Conservation (phyloP, 2,797 vertebrate species). For the Amblyopsis hoosieri region DNA sequence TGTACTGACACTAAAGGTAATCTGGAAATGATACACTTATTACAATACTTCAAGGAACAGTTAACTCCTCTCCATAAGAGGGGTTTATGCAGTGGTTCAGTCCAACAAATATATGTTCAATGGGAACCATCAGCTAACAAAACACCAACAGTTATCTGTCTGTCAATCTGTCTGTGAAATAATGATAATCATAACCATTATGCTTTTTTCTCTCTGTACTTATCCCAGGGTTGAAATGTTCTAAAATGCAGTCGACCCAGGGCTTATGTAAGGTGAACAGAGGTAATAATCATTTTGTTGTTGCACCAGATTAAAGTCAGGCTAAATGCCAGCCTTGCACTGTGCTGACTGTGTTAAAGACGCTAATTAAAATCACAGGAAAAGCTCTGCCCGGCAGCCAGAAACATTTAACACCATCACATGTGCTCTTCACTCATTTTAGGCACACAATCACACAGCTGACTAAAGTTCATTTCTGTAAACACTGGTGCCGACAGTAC, state of each 20-base stretch:
- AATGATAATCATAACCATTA: too few relatives aligned
- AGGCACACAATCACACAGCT: constrained; percentile 23
- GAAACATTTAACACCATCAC: constrained; percentile 60
- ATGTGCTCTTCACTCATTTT: constrained; percentile 43
- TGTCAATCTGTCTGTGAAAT: too few relatives aligned
- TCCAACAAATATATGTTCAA: too few relatives aligned
- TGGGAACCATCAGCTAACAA: too few relatives aligned
- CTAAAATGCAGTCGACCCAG: constrained; percentile 55
- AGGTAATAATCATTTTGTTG: constrained; percentile 67
- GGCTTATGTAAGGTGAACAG: constrained; percentile 69
- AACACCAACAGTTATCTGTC: too few relatives aligned
- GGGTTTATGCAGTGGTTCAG: too few relatives aligned
- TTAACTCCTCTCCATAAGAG: too few relatives aligned
- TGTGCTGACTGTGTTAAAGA: constrained; percentile 70
- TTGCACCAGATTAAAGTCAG: constrained; percentile 63
- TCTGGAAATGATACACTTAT: too few relatives aligned
- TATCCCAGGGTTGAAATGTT: constrained; percentile 55
- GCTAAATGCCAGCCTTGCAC: constrained; percentile 56
- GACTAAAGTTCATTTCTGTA: constrained; percentile 18
- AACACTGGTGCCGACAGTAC: constrained; percentile 30
- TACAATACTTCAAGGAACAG: too few relatives aligned
- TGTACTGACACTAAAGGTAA: too few relatives aligned
- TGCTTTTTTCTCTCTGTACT: constrained; percentile 2
- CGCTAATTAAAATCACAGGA: constrained; percentile 76
- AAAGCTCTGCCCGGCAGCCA: constrained; percentile 61